These are phyloP conservation scores for Mnemiopsis leidyi DNA, from an alignment of 37 sponge, comb jelly and placozoan species.

Conservation along the genomic window DNA sequence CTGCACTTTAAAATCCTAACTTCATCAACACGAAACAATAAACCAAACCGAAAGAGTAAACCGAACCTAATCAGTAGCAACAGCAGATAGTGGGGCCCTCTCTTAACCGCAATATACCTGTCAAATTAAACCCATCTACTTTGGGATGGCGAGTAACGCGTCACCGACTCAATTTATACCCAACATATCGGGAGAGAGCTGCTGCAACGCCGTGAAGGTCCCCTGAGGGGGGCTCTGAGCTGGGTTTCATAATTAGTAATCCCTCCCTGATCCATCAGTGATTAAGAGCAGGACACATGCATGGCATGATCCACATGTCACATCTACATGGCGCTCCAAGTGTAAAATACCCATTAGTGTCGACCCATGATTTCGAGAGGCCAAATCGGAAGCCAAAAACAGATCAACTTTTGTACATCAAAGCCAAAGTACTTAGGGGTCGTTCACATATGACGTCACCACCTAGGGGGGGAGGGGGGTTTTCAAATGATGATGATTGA, in stretches of 20 bases:
- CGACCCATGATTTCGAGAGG: background rate
- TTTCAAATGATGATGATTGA: too few species aligned
- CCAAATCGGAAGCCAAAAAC: background rate
- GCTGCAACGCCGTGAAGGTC: background rate
- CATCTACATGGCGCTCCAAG: background rate
- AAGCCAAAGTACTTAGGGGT: too few species aligned
- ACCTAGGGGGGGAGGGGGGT: too few species aligned
- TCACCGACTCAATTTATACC: background rate
- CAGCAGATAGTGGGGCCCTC: background rate
- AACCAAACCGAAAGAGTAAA: background rate
- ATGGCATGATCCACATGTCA: background rate
- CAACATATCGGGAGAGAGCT: background rate
- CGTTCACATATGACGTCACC: too few species aligned
- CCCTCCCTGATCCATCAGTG: background rate
- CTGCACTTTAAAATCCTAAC: background rate
- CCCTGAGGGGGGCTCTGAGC: background rate
- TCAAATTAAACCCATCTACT: background rate
- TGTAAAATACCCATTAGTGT: background rate
- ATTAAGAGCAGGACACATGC: background rate
- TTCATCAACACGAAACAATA: background rate
- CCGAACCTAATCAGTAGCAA: background rate
- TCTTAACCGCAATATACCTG: background rate
- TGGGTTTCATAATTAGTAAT: background rate
- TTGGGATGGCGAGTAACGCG: background rate
- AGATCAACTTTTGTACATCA: too few species aligned